Conservation (phyloP, 2,888 invertebrate genomes). For the Mycalesis mineus region DNA sequence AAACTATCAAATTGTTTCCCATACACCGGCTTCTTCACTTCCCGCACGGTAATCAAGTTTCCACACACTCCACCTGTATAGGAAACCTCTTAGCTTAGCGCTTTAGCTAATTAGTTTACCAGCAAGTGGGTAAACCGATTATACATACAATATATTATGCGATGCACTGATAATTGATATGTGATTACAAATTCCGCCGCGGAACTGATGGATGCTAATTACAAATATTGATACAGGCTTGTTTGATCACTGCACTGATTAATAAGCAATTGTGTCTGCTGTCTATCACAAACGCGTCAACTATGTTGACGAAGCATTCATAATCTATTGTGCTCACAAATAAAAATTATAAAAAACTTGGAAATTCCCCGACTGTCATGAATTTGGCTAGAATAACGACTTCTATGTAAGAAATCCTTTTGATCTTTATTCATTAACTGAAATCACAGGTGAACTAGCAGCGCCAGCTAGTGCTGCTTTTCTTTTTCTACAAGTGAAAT, state of each 20-base stretch:
- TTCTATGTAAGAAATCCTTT: no score
- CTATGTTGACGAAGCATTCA: no score
- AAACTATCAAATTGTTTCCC: constrained; percentile 11
- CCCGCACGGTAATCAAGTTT: constrained; percentile 19
- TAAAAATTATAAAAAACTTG: no score
- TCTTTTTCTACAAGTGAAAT: no score
- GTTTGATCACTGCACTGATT: constrained; percentile 26
- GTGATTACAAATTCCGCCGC: constrained; percentile 31
- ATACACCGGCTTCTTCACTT: constrained; percentile 3
- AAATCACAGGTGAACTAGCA: no score
- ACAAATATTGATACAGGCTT: constrained; percentile 23
- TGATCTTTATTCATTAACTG: no score
- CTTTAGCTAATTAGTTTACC: constrained; percentile 54
- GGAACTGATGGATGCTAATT: constrained; percentile 29
- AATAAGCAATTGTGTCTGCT: constrained; percentile 19
- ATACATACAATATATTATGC: constrained; percentile 54
- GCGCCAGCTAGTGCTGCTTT: no score
- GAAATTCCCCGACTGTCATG: no score
- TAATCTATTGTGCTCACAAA: no score
- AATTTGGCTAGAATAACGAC: no score
- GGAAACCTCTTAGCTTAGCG: constrained; percentile 25
- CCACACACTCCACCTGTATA: constrained; percentile 16
- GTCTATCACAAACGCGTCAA: not conserved
- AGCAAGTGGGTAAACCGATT: constrained; percentile 55
- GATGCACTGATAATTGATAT: constrained; percentile 57